Base-by-base conservation (phyloP, 2,888 invertebrate species). In the Brenthis daphne region DNA sequence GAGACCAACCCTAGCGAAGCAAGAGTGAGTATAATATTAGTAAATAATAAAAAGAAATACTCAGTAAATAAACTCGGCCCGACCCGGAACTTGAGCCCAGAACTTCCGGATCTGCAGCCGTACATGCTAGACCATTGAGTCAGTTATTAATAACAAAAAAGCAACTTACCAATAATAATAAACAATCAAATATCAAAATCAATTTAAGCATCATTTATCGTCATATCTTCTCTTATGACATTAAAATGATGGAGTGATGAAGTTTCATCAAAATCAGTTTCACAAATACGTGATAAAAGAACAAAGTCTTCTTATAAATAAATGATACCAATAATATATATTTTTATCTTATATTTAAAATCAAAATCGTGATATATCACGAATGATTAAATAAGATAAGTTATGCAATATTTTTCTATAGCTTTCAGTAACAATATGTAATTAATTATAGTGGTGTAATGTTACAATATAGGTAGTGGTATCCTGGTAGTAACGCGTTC, bases 231-330 rank as follows among this genome's bases (percentile, higher is more conserved):
- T 47, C 16, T 4, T 2, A 14, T 43, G 12, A 64, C 13, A 13
- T 48, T 58, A 57, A 60, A 69, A 69, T 56, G 20, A 57, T 43
- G 37, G 2, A 43, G 37, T 11, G 71, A 74, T 71, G 51, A 60
- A 64, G 58, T 58, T 64, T 55, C 43, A 67, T 61, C 64, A 65
- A 75, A 76, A 70, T 65, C 70, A 70, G 68, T 63, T 33, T 57
- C 33, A 43, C n/a, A 60, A 82, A 72, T 85, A 83, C 84, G 83
- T 82, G 85, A 75, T 57, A 6, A 14, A 72, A 74, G 69, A 75
- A 76, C 76, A 68, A 60, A 61, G 48, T 50, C 60, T 65, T 56
- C 67, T 65, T 72, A 70, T 72, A 68, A 70, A 64, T 24, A 37
- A 65, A 8, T 60, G 65, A 64, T 67, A 64, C 37, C 64, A 47